These are phyloP conservation scores for Tipula helvola DNA, from an alignment of 2,888 invertebrate genomes.

Conservation along the genomic window DNA sequence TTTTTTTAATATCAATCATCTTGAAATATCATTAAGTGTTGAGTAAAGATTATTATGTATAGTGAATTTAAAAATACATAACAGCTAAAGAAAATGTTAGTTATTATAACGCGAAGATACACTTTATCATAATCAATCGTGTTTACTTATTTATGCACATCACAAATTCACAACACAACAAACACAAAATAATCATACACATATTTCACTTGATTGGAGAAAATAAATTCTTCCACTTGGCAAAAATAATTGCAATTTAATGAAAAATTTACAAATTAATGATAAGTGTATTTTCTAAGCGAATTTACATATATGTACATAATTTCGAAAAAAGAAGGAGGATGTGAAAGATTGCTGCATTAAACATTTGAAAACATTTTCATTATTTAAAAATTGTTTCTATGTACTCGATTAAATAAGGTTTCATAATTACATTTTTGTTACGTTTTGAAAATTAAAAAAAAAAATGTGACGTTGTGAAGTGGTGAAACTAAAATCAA, in stretches of 20 bases:
- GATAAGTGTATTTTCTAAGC: neutral
- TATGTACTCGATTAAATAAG: neutral
- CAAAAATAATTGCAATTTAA: neutral
- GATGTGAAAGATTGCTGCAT: neutral
- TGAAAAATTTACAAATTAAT: neutral
- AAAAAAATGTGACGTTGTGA: neutral
- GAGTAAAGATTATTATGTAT: neutral
- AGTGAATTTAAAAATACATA: neutral
- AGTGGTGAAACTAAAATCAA: neutral
- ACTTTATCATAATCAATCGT: neutral
- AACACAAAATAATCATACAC: neutral
- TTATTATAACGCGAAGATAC: neutral
- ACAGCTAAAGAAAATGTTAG: neutral
- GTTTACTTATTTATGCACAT: too few relatives aligned
- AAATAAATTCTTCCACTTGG: neutral
- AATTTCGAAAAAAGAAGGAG: neutral
- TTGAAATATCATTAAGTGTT: neutral
- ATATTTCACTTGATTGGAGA: neutral
- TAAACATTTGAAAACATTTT: neutral
- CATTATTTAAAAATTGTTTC: neutral
- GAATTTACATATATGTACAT: neutral
- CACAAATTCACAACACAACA: neutral
- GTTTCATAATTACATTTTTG: neutral
- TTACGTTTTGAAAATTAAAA: neutral
- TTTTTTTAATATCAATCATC: neutral